Base-by-base conservation (phyloP, 1,140 invertebrate species). In the Lordiphosa clarofinis region DNA sequence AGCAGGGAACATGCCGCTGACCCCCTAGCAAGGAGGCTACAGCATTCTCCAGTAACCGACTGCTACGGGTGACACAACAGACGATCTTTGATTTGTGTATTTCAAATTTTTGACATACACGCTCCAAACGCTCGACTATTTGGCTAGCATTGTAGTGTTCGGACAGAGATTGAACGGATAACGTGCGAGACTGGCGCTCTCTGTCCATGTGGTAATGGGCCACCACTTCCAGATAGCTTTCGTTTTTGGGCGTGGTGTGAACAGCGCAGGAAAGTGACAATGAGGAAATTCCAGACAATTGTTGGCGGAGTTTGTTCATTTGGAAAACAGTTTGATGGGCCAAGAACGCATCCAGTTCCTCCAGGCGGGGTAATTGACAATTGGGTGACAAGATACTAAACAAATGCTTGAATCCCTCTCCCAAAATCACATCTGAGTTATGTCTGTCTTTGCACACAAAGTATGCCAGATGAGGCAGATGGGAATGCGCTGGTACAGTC, bases 361-460 rank as follows among this genome's bases (percentile, higher is more conserved):
- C 49, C 6, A 46, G 9, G 3, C 21, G 62, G 46, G 67, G 66
- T 2, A 59, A 36, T 2, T 42, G 43, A 5, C 21, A 47, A 9
- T 7, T 11, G 7, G 70, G 56, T 2, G 56, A 61, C 8, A 70
- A 19, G 4, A 37, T 46, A 21, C 61, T 54, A 4, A 52, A 19
- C 9, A 70, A 36, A 7, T 50, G 56, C 15, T 46, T 53, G 6
- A 73, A 66, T 9, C 70, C 70, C 6, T 70, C 67, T 4, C 65
- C 65, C 4, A 31, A 2, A 3, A 66, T 57, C 2, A 61, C 31
- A 1, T 50, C 9, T 15, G 66, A 6, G 0, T 61, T 54, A 8
- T 70, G 67, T 4, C 56, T 60, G 33, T 73, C 70, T 9, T 43
- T 56, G 5, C 70, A 73, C 3, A 73, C 48, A 47, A 73, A 73